These are phyloP conservation scores for Felis chaus DNA, from an alignment of 2,113 vertebrate species.

Conservation along the genomic window DNA sequence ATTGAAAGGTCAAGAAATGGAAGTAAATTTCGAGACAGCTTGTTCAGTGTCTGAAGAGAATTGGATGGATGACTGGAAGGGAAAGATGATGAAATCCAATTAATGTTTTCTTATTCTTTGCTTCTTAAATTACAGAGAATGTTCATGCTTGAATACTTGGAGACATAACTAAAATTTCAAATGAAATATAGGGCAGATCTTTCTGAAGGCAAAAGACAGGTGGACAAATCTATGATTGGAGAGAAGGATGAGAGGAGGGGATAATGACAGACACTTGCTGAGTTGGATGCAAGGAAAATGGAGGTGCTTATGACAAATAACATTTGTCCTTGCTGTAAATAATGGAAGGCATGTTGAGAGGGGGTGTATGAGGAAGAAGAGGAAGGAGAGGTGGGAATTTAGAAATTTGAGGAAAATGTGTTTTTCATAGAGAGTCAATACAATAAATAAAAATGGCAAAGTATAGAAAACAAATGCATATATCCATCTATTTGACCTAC, in stretches of 20 bases:
- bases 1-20: not conserved
- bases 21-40: not conserved
- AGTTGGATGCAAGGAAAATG: not conserved
- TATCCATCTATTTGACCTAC: not conserved
- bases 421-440: not conserved
- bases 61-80: not conserved
- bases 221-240: not conserved
- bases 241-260: not conserved
- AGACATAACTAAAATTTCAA: not conserved
- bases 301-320: not conserved
- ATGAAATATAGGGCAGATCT: not conserved
- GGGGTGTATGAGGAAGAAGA: rapidly evolving
- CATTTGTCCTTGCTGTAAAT: not conserved
- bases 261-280: not conserved
- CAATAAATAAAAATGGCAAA: not conserved
- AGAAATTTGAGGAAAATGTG: not conserved
- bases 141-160: not conserved
- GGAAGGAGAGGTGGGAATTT: not conserved
- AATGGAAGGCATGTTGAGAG: not conserved
- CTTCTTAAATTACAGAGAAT: not conserved
- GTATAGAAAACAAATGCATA: not conserved
- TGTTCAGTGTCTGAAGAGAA: not conserved
- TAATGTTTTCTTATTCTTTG: not conserved
- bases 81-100: not conserved
- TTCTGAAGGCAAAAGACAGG: not conserved